Evolutionary conservation across 2,888 invertebrate genomes (phyloP).

Genomic region (Dasypogon diadema): DNA sequence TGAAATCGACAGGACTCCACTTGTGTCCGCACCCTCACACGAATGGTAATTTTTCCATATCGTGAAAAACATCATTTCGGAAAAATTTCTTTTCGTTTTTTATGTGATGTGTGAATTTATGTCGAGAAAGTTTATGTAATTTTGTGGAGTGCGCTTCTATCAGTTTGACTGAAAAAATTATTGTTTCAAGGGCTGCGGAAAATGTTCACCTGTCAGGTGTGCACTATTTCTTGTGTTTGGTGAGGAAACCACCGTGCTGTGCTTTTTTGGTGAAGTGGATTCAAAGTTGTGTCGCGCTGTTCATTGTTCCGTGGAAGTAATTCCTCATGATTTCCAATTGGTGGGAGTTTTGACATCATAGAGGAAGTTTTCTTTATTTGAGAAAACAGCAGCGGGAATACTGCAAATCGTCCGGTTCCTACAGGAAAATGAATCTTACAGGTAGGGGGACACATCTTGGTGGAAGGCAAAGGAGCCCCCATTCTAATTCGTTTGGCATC

Average conservation of each 20-base stretch:
- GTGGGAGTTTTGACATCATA: constrained; percentile 4
- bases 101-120: background rate
- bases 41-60: background rate
- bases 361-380: constrained; percentile 3
- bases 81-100: background rate
- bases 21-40: background rate
- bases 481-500: background rate
- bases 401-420: background rate
- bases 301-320: constrained; percentile 8
- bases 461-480: background rate
- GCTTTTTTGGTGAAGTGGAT: constrained; percentile 11
- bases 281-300: background rate
- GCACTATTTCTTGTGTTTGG: background rate
- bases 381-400: constrained; percentile 9
- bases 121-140: background rate
- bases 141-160: background rate
- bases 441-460: constrained; percentile 10
- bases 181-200: background rate
- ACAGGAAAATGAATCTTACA: constrained; percentile 41
- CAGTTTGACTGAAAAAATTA: background rate
- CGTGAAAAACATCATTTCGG: background rate
- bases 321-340: constrained; percentile 12
- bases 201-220: constrained; percentile 24
- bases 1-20: constrained; percentile 3
- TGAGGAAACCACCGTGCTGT: constrained; percentile 2